Evolutionary conservation across 2,113 vertebrate genomes (phyloP).

Genomic region (Trematocara zebra): DNA sequence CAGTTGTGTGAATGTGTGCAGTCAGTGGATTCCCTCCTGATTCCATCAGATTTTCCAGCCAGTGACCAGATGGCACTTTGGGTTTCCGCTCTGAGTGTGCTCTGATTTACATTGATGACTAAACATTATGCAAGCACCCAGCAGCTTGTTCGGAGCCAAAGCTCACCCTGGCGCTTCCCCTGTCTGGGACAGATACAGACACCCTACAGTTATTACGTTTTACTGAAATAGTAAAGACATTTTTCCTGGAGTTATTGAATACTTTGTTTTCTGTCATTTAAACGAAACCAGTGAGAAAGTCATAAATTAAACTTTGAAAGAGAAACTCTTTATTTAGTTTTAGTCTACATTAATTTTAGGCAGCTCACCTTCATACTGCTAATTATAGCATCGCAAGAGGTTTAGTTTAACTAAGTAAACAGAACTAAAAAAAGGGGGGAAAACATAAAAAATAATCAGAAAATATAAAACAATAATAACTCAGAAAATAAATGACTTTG

Average conservation of each 20-base stretch:
- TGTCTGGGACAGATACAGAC: neutral
- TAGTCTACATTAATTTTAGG: neutral
- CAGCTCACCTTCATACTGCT: neutral
- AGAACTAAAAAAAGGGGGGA: fast-evolving
- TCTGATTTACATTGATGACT: conserved; percentile 12
- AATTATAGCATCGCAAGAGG: fast-evolving
- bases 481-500: neutral
- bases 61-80: conserved; percentile 23
- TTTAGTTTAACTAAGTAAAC: neutral
- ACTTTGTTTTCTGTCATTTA: neutral
- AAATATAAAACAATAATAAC: neutral
- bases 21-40: neutral
- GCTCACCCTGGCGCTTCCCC: neutral
- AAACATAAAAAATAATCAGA: neutral
- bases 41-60: neutral
- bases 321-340: neutral
- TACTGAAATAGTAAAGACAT: neutral
- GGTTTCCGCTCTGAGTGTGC: neutral
- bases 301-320: fast-evolving
- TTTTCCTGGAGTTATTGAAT: neutral
- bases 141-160: neutral
- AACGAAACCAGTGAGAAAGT: neutral
- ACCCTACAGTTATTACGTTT: neutral
- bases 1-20: neutral
- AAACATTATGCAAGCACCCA: neutral